phyloP scores from a whole-genome alignment of 2,113 vertebrate species.

The Xenus cinereus region DNA sequence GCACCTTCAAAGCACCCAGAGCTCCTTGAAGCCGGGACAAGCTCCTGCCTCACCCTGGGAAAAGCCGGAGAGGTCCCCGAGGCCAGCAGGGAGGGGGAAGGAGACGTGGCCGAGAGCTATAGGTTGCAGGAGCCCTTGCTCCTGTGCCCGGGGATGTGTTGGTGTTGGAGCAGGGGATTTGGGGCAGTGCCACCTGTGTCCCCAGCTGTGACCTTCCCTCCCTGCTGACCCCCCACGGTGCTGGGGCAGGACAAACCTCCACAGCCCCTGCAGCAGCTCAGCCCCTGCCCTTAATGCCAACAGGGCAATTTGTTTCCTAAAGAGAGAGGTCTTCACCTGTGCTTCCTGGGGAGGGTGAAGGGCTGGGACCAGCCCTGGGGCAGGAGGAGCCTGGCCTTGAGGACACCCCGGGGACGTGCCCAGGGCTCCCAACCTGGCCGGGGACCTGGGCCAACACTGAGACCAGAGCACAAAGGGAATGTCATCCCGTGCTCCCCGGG shows the following conservation, averaged over 20 bases:
- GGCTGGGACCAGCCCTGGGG: background rate
- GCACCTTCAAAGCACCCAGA: background rate
- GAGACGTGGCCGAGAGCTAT: background rate
- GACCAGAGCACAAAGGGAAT: accelerated
- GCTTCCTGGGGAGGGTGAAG: accelerated
- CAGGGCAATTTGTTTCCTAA: background rate
- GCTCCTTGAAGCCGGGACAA: background rate
- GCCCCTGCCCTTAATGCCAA: background rate
- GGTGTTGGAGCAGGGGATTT: background rate
- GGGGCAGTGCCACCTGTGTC: background rate
- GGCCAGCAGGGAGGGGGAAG: background rate
- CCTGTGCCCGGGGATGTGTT: background rate
- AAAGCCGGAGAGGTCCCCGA: background rate
- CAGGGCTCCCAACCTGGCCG: background rate
- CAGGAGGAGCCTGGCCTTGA: background rate
- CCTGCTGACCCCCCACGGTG: background rate
- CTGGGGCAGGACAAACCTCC: background rate
- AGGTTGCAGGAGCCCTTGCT: background rate
- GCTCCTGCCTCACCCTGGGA: background rate
- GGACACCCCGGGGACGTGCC: accelerated
- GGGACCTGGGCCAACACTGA: accelerated
- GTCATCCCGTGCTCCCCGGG: accelerated
- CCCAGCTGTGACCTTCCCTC: background rate
- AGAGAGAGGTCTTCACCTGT: accelerated
- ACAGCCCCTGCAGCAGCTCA: accelerated